These are phyloP conservation scores for Petrocephalus schoutedeni DNA, from an alignment of 2,797 vertebrate species.

Conservation along the genomic window DNA sequence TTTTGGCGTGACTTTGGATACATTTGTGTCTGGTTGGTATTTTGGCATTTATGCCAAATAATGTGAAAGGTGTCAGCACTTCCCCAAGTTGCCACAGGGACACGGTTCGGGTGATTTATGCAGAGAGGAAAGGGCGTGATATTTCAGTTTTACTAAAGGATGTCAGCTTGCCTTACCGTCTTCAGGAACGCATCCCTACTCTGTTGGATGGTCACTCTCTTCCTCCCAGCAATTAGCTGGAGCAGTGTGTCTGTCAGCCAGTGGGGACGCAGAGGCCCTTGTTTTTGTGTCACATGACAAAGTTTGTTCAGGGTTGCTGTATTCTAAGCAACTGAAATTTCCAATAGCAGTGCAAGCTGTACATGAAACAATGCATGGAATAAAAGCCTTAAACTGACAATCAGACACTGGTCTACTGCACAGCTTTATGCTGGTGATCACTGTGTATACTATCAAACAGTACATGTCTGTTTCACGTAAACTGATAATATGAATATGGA, in stretches of 20 bases:
- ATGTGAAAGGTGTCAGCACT: not conserved
- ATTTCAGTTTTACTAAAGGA: not conserved
- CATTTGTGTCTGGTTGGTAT: not conserved
- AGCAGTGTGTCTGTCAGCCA: not conserved
- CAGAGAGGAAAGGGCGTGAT: not conserved
- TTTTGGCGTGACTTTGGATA: not conserved
- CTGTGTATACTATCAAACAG: conserved; percentile 15
- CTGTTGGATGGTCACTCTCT: not conserved
- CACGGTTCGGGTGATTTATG: not conserved
- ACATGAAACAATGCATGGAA: not conserved
- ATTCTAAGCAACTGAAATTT: not conserved
- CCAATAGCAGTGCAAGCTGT: not conserved
- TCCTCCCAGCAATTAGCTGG: not conserved
- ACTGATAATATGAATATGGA: not conserved
- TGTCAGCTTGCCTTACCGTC: not conserved
- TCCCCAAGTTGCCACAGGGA: not conserved
- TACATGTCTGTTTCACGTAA: conserved; percentile 4
- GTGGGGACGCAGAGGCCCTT: not conserved
- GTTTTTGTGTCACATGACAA: not conserved
- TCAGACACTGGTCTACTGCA: not conserved
- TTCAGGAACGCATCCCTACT: not conserved
- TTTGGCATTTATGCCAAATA: not conserved
- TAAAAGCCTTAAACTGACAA: conserved; percentile 18
- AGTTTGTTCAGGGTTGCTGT: not conserved
- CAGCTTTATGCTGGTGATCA: conserved; percentile 5